Base-by-base conservation (phyloP, 2,888 invertebrate species). In the Atrina japonica region DNA sequence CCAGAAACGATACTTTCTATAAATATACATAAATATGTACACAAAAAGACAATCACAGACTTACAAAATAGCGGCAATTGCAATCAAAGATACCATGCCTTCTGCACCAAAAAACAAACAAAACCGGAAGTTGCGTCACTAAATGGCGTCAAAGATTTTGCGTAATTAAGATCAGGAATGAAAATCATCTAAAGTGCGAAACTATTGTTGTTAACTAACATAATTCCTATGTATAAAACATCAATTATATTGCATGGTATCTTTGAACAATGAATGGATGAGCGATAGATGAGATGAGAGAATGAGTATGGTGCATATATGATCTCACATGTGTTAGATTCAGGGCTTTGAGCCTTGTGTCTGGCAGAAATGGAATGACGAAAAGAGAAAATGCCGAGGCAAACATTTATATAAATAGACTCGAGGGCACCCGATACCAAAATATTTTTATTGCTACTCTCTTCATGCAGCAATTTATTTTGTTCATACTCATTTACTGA, bases 1-100 rank as follows among this genome's bases (percentile, higher is more conserved):
- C 66, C 65, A 68, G 59, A 72, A 67, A 77, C 70, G 66, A 55
- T 66, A 66, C 71, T 73, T 74, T 61, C 77, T 81, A 83, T 83
- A 83, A 84, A 84, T 83, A 83, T 82, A 83, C 82, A 82, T 70
- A 66, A 35, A 76, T 83, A 83, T 83, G 75, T 84, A 83, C 82
- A 84, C 74, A 76, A 79, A 80, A 80, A 81, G 80, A 72, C 76
- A 78, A 65, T 72, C 71, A 74, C 75, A 73, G 63, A 66, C 68
- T 35, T 35, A 35, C 35, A 53, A 52, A 52, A 18, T 52, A 52
- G 52, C 52, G 27, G 52, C 52, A 52, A 52, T 21, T 25, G 11
- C 18, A n/a, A 52, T 16, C 52, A 14, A 52, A 52, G 25, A 23
- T 52, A 52, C 52, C 52, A 52, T 52, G 25, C 23, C 9, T n/a